phyloP scores from a whole-genome alignment of 2,113 vertebrate species.

The Opisthocomus hoazin region DNA sequence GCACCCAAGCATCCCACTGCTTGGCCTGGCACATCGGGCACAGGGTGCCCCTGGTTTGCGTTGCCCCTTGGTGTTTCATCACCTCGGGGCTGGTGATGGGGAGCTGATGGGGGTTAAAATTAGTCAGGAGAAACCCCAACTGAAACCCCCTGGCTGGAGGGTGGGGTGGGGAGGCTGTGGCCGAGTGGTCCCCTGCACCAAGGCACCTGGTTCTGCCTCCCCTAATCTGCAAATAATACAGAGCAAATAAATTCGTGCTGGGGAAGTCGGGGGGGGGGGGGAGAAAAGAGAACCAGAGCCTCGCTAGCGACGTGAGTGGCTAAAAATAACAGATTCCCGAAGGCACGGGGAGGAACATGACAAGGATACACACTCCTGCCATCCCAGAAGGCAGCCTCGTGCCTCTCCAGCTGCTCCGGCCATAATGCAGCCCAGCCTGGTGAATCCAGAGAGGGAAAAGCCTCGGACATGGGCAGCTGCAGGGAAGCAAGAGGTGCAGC shows the following conservation, averaged over 20 bases:
- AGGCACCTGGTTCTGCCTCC: neutral
- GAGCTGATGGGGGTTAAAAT: neutral
- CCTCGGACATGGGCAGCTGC: fast-evolving
- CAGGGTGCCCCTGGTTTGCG: neutral
- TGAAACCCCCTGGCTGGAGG: neutral
- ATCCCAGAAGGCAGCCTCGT: neutral
- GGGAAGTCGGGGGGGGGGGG: neutral
- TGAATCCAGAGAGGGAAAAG: neutral
- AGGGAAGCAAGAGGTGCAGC: neutral
- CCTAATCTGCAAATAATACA: neutral
- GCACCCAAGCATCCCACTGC: neutral
- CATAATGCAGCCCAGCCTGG: fast-evolving
- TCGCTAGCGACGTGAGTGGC: neutral
- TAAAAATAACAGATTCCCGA: slow-evolving; percentile 37
- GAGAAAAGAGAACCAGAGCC: neutral
- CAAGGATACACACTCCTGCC: neutral
- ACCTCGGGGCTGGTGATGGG: fast-evolving
- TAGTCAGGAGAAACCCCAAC: neutral
- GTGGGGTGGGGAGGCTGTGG: neutral
- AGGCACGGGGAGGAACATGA: neutral
- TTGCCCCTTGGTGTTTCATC: neutral
- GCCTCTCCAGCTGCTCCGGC: neutral
- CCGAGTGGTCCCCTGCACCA: neutral
- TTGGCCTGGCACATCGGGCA: fast-evolving
- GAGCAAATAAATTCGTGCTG: neutral